Percentiles rank a stretch among this genome's conserved stretches.
phyloP scores from a whole-genome alignment of 2,888 invertebrate species.

The Caenorhabditis angaria region DNA sequence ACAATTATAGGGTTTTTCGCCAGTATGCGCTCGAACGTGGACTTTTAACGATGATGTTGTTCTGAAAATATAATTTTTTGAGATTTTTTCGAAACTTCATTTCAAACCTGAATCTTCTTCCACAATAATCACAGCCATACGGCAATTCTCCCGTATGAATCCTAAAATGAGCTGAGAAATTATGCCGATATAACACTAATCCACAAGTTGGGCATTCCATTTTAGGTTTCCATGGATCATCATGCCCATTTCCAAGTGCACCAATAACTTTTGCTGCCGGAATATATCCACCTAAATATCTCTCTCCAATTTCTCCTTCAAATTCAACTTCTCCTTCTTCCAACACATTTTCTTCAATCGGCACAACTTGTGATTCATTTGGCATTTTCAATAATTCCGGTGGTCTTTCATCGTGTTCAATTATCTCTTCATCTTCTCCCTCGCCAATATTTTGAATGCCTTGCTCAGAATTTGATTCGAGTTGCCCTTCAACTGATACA shows the following conservation, averaged over 20 bases:
- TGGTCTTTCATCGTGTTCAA: constrained; percentile 3
- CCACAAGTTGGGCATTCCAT: constrained; percentile 71
- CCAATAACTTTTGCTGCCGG: constrained; percentile 14
- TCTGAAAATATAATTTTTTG: too few relatives aligned
- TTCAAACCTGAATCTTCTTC: constrained; percentile 62
- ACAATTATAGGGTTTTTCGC: constrained; percentile 69
- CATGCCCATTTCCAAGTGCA: constrained; percentile 32
- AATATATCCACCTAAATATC: constrained; percentile 15
- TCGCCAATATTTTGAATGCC: background rate
- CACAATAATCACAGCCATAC: constrained; percentile 63
- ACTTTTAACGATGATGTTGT: constrained; percentile 68
- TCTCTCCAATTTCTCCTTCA: constrained; percentile 17
- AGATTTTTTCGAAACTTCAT: too few relatives aligned
- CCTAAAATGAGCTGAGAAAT: constrained; percentile 68
- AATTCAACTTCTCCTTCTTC: constrained; percentile 28
- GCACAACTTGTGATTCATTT: background rate
- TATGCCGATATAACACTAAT: constrained; percentile 66
- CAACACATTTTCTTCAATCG: background rate
- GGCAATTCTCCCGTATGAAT: constrained; percentile 71
- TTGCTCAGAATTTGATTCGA: background rate
- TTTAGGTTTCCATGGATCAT: constrained; percentile 59
- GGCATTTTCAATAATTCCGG: constrained; percentile 1
- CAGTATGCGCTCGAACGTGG: constrained; percentile 67
- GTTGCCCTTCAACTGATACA: constrained; percentile 34
- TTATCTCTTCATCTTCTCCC: background rate